These are phyloP conservation scores for Ferrisia virgata DNA, from an alignment of 2,888 invertebrate genomes.

Conservation along the genomic window DNA sequence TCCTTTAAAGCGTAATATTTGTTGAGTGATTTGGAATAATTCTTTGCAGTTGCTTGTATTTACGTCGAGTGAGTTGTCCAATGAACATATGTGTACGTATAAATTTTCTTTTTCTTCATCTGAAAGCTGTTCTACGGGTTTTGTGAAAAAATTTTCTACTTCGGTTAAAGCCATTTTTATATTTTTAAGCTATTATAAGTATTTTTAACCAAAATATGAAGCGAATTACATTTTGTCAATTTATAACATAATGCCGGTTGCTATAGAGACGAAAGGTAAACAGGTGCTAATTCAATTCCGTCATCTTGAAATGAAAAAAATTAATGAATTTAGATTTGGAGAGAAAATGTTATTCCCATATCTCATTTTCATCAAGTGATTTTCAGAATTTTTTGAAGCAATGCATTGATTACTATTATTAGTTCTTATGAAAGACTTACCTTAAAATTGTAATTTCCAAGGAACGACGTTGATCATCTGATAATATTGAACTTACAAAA, in stretches of 20 bases:
- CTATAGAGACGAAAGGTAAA: background rate
- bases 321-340: background rate
- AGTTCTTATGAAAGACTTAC: too few species aligned
- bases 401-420: too few species aligned
- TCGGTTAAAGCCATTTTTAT: slow-evolving; percentile 23
- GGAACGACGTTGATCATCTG: too few species aligned
- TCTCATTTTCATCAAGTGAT: too few species aligned
- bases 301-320: background rate
- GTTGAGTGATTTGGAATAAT: slow-evolving; percentile 59
- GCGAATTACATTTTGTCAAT: background rate
- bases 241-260: background rate
- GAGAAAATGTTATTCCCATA: background rate
- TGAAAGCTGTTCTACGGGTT: slow-evolving; percentile 20
- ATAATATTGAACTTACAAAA: too few species aligned
- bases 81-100: background rate
- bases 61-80: background rate
- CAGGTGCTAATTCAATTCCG: background rate
- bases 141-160: slow-evolving; percentile 8
- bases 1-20: slow-evolving; percentile 65
- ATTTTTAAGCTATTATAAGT: background rate
- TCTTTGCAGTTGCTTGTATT: background rate
- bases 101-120: slow-evolving; percentile 40
- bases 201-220: background rate
- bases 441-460: too few species aligned
- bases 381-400: too few species aligned